Evolutionary conservation across 2,113 vertebrate species (phyloP).

Genomic region (Dunckerocampus dactyliophorus): DNA sequence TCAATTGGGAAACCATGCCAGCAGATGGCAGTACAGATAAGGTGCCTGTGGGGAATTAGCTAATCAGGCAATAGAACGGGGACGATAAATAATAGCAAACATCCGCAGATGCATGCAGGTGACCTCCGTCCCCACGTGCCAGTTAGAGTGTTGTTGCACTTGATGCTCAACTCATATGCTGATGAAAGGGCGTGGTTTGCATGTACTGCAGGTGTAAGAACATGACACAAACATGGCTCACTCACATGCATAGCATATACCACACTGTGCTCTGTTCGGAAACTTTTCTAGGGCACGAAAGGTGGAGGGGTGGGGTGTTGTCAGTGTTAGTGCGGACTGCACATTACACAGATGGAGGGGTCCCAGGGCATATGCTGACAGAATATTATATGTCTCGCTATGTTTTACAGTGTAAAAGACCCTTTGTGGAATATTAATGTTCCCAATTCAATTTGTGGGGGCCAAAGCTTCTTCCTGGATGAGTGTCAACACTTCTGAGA

Average conservation of each 20-base stretch:
- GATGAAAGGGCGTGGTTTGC: slow-evolving; percentile 44
- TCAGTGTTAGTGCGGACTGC: slow-evolving; percentile 47
- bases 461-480: slow-evolving; percentile 59
- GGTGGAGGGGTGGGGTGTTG: slow-evolving; percentile 9
- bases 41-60: slow-evolving; percentile 49
- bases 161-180: slow-evolving; percentile 27
- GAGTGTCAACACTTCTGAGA: slow-evolving; percentile 58
- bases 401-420: slow-evolving; percentile 35
- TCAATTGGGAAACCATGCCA: slow-evolving; percentile 51
- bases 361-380: slow-evolving; percentile 63
- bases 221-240: slow-evolving; percentile 16
- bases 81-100: slow-evolving; percentile 36
- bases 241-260: slow-evolving; percentile 6
- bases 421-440: slow-evolving; percentile 67
- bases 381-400: slow-evolving; percentile 53
- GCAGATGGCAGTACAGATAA: slow-evolving; percentile 65
- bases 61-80: slow-evolving; percentile 44
- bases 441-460: slow-evolving; percentile 66
- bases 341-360: slow-evolving; percentile 59
- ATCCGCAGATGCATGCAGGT: slow-evolving; percentile 55
- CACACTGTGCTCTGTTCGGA: not conserved
- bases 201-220: slow-evolving; percentile 26
- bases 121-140: slow-evolving; percentile 56
- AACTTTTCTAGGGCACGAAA: slow-evolving; percentile 1
- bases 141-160: slow-evolving; percentile 21